These are phyloP conservation scores for Protodeltote pygarga DNA, from an alignment of 2,888 invertebrate species.

Conservation along the genomic window DNA sequence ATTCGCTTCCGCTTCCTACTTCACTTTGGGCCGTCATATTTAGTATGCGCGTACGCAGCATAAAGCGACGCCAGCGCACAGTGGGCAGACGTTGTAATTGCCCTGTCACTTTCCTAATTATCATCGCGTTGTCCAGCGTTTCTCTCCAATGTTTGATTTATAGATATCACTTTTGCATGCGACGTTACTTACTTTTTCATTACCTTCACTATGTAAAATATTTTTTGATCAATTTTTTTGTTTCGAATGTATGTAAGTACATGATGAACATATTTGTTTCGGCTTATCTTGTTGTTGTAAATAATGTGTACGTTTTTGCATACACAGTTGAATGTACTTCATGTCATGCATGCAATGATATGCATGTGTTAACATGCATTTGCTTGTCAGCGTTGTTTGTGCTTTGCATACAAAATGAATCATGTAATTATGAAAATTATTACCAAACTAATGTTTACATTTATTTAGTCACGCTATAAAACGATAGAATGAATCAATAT, in stretches of 20 bases:
- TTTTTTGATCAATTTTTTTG: constrained; percentile 14
- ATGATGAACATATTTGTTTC: no score
- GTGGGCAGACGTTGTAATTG: constrained; percentile 72
- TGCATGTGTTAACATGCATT: constrained; percentile 9
- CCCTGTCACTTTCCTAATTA: constrained; percentile 82
- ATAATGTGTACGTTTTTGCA: not conserved
- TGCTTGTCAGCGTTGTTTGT: constrained; percentile 9
- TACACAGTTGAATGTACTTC: not conserved
- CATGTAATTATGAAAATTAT: constrained; percentile 11
- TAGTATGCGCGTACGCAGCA: constrained; percentile 59
- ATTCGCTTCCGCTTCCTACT: constrained; percentile 23
- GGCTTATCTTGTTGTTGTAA: not conserved
- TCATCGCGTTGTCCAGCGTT: constrained; percentile 66
- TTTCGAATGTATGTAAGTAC: not conserved
- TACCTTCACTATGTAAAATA: constrained; percentile 12
- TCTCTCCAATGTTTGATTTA: constrained; percentile 74
- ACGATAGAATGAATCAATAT: not conserved
- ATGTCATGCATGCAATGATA: constrained; percentile 3
- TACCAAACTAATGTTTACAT: constrained; percentile 1
- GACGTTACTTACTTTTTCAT: constrained; percentile 42
- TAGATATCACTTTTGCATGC: constrained; percentile 67
- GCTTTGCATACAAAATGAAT: constrained; percentile 14
- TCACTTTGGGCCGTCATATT: constrained; percentile 27
- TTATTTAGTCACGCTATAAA: not conserved
- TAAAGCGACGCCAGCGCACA: constrained; percentile 57